Base-by-base conservation (phyloP, 2,113 vertebrate genomes). In the Sander vitreus region DNA sequence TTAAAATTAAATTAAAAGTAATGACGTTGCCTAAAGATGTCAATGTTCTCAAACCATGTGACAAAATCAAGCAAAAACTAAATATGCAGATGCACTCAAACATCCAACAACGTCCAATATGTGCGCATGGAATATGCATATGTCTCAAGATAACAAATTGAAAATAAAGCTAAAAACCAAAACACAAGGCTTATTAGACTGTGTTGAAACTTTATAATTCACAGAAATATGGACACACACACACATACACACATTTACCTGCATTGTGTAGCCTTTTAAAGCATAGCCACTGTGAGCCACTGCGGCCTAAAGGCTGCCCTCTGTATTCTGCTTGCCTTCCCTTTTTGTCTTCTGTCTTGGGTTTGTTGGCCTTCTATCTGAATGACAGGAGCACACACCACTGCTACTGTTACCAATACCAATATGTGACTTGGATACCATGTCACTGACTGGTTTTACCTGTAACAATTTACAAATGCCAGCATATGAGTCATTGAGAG, bases 401-500 rank as follows among this genome's bases (percentile, higher is more conserved):
- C 25, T 51, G 27, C 53, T 33, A 14, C 50, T 33, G 18, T 66
- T 65, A 43, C 66, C 72, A 27, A 81, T 14, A 59, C 59, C 48
- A 33, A 1, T 15, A 11, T 45, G 68, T 48, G 73, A 81, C 19
- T 60, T 21, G 27, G 27, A 27, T 27, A 27, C 27, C 27, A 27
- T 27, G 63, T 50, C 25, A 18, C 50, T 69, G 14, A 58, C 10
- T 0, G 64, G 11, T 48, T n/a, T 76, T 57, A n/a, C n/a, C n/a
- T n/a, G n/a, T 62, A 77, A 70, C 53, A 25, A 50, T 78, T 75
- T 51, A 72, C 59, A 73, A 54, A 75, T 69, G 54, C 58, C 79
- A 71, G 71, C 51, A 76, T 64, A 19, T 81, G 88, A 86, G 72
- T 86, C 82, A 87, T 0, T 18, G 69, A 47, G 58, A 13, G 36